Evolutionary conservation across 2,113 vertebrate genomes (phyloP).

Genomic region (Engraulis encrasicolus): DNA sequence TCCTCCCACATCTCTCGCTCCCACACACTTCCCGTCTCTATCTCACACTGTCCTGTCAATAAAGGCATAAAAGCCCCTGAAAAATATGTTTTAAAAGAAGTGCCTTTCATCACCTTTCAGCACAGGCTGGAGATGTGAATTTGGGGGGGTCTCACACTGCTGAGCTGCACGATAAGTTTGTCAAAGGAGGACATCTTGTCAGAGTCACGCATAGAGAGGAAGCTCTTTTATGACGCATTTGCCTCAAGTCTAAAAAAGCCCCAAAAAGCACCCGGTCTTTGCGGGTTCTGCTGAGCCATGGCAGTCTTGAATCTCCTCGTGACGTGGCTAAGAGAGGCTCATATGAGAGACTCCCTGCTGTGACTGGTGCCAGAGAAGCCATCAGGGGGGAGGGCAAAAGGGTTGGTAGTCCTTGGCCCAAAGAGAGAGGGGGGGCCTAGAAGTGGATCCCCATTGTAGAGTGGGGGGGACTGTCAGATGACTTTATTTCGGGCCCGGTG

Average conservation of each 20-base stretch:
- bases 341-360: neutral
- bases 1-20: no score
- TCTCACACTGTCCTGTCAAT: no score
- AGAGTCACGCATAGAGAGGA: neutral
- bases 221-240: neutral
- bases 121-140: neutral
- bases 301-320: neutral
- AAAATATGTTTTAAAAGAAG: neutral
- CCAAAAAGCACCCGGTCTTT: neutral
- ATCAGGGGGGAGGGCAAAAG: no score
- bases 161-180: neutral
- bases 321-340: neutral
- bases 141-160: neutral
- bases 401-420: no score
- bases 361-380: no score
- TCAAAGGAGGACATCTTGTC: conserved; percentile 1
- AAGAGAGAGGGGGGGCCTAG: no score
- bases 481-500: no score
- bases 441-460: no score
- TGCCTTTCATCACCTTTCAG: neutral
- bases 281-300: neutral
- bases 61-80: neutral
- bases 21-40: no score
- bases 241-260: no score
- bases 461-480: no score